Evolutionary conservation across 1,140 invertebrate species (phyloP).

Genomic region (Scylla paramamosain): DNA sequence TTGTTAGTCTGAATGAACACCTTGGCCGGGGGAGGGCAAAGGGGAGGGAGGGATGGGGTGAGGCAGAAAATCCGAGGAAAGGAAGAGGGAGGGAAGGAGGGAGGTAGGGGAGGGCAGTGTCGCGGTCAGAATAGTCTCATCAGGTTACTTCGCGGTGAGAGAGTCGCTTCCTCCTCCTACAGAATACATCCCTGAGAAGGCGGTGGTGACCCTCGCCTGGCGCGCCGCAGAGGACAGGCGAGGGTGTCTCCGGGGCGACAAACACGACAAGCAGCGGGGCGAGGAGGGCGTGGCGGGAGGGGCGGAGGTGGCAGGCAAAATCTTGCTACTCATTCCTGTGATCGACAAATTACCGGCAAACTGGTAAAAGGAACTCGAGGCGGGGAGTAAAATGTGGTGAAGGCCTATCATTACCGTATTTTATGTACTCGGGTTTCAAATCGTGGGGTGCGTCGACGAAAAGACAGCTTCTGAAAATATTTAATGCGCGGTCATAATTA

Average conservation of each 20-base stretch:
- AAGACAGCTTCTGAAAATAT: neutral
- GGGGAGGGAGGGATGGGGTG: neutral
- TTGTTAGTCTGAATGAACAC: neutral
- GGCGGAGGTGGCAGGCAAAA: neutral
- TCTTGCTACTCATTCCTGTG: neutral
- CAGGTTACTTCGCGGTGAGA: neutral
- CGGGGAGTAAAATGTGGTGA: neutral
- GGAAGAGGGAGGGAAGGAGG: neutral
- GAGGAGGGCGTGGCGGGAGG: neutral
- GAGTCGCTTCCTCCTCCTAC: neutral
- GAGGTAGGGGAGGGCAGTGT: neutral
- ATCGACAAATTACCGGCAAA: neutral
- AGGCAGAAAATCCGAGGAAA: neutral
- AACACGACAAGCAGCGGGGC: neutral
- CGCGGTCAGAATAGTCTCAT: constrained; percentile 11
- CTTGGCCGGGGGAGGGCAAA: neutral
- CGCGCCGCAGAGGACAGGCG: neutral
- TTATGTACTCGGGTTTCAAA: neutral
- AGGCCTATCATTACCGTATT: neutral
- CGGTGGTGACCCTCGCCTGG: neutral
- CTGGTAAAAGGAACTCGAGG: neutral
- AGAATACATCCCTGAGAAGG: neutral
- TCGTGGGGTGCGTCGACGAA: neutral
- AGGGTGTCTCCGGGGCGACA: neutral
- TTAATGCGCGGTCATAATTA: neutral